phyloP scores from a whole-genome alignment of 2,113 vertebrate genomes.

The Nycticebus coucang region DNA sequence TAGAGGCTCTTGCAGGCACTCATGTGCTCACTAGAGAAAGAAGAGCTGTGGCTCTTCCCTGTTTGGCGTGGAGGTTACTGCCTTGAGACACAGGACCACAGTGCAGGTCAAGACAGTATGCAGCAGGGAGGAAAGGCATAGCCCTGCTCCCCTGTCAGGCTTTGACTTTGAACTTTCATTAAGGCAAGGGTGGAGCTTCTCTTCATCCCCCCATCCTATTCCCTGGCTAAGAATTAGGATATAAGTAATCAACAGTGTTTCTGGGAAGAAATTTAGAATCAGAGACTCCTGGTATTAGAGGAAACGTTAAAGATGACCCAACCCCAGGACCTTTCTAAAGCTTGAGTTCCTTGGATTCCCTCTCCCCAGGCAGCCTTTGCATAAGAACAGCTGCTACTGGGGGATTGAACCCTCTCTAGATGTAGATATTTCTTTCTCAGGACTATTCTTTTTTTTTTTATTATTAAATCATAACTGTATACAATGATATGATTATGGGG shows the following conservation, averaged over 20 bases:
- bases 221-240: neutral
- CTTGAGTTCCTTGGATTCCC: neutral
- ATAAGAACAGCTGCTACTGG: neutral
- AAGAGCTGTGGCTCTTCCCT: neutral
- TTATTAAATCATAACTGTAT: no score
- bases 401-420: neutral
- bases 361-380: no score
- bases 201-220: neutral
- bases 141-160: neutral
- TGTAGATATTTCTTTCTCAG: neutral
- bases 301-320: neutral
- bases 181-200: neutral
- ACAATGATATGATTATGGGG: no score
- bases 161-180: neutral
- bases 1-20: neutral
- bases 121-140: fast-evolving
- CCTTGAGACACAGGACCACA: neutral
- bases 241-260: neutral
- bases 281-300: neutral
- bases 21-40: neutral
- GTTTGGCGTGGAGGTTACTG: neutral
- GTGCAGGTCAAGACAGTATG: neutral
- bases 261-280: neutral
- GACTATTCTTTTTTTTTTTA: no score
- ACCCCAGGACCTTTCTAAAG: neutral